phyloP scores from a whole-genome alignment of 2,797 vertebrate species.

The Cryptoblepharus egeriae region DNA sequence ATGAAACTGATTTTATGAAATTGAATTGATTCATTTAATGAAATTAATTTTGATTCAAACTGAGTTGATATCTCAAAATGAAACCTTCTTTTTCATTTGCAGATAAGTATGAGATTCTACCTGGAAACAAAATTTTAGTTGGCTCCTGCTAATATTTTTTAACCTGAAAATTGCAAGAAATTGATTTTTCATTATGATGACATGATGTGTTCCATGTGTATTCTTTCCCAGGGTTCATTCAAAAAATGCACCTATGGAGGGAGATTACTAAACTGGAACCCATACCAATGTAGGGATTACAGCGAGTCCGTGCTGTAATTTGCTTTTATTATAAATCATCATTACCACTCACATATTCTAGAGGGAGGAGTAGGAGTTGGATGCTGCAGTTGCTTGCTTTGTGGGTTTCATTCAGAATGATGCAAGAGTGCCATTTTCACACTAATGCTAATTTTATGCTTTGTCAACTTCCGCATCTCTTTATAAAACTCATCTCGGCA shows the following conservation, averaged over 20 bases:
- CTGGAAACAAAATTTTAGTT: background rate
- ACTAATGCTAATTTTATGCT: constrained; percentile 72
- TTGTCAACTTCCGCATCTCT: constrained; percentile 61
- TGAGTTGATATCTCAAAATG: no score
- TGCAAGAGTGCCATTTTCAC: constrained; percentile 62
- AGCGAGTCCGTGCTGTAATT: background rate
- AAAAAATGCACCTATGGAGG: background rate
- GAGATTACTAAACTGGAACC: background rate
- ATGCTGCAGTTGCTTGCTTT: background rate
- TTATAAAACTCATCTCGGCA: constrained; percentile 56
- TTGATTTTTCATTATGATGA: background rate
- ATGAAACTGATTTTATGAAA: no score
- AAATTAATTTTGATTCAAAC: no score
- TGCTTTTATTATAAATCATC: background rate
- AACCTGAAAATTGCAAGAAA: background rate
- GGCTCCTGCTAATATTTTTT: background rate
- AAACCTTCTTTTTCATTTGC: background rate
- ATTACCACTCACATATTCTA: background rate
- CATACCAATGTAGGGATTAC: background rate
- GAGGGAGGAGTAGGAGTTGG: background rate
- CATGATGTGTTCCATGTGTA: background rate
- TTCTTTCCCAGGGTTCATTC: background rate
- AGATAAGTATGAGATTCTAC: background rate
- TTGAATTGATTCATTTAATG: no score
- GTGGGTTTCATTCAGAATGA: constrained; percentile 54